These are phyloP conservation scores for Ceyx margarethae DNA, from an alignment of 2,113 vertebrate genomes.

Conservation along the genomic window DNA sequence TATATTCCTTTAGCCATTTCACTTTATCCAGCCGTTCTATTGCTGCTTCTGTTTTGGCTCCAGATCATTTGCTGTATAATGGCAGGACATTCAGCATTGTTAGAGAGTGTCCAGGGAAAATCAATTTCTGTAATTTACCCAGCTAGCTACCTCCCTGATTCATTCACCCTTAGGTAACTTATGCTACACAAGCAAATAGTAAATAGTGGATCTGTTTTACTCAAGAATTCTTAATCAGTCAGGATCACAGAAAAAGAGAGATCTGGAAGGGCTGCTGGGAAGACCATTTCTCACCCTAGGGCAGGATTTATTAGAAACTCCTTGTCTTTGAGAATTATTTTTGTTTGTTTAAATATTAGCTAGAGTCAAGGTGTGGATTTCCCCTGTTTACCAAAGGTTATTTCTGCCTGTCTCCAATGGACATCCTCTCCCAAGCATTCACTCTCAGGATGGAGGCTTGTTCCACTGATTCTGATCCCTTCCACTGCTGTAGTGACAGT, in stretches of 20 bases:
- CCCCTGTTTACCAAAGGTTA: neutral
- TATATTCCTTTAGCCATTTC: neutral
- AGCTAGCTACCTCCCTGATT: neutral
- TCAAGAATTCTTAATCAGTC: neutral
- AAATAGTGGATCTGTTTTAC: conserved; percentile 1
- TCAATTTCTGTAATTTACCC: neutral
- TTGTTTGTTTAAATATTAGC: neutral
- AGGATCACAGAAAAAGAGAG: neutral
- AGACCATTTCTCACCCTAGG: neutral
- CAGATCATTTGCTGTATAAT: neutral
- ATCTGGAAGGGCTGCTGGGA: neutral
- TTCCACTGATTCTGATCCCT: conserved; percentile 5
- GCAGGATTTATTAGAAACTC: neutral
- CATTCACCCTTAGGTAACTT: neutral
- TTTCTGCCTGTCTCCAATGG: neutral
- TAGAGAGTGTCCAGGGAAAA: neutral
- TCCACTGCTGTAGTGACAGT: neutral
- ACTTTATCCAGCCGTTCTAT: neutral
- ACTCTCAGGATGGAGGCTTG: neutral
- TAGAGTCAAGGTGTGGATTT: neutral
- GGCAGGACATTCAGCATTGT: neutral
- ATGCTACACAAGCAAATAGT: neutral
- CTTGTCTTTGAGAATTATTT: neutral
- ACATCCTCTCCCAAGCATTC: neutral
- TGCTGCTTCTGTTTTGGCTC: neutral